Percentiles rank a stretch among this genome's conserved stretches.
These are phyloP conservation scores for Scatophagus argus DNA, from an alignment of 2,113 vertebrate genomes.

Conservation along the genomic window DNA sequence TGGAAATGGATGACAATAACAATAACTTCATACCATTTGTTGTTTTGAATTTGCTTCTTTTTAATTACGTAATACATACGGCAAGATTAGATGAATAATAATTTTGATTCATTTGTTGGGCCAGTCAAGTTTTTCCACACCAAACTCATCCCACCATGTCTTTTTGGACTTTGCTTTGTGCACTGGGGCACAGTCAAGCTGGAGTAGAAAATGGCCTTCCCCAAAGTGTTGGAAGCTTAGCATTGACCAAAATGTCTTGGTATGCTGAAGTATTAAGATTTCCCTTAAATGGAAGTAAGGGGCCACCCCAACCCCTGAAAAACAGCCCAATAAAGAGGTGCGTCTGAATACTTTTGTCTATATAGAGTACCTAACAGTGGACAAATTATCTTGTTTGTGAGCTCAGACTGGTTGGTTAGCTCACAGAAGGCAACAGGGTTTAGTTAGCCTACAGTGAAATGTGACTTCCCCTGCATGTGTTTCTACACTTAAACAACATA, in stretches of 20 bases:
- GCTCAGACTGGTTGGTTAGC: constrained; percentile 13
- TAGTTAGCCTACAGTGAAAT: constrained; percentile 27
- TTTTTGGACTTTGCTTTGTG: too few species aligned
- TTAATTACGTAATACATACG: background rate
- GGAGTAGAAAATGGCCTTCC: too few species aligned
- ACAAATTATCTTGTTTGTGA: constrained; percentile 33
- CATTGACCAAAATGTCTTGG: too few species aligned
- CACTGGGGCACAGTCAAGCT: too few species aligned
- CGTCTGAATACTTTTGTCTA: constrained; percentile 7
- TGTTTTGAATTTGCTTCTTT: background rate
- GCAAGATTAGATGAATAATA: constrained; percentile 5
- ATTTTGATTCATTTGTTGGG: constrained; percentile 3
- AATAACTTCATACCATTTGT: background rate
- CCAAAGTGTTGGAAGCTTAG: too few species aligned
- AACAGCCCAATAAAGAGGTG: too few species aligned
- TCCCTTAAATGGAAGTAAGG: too few species aligned
- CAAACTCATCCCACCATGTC: too few species aligned
- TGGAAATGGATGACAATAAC: constrained; percentile 12
- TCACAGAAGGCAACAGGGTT: constrained; percentile 19
- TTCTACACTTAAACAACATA: constrained; percentile 34
- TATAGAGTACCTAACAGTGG: background rate
- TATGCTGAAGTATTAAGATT: too few species aligned
- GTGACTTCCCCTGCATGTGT: constrained; percentile 31
- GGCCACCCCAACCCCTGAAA: too few species aligned
- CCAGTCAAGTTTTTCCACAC: too few species aligned